Evolutionary conservation across 1,140 invertebrate species (phyloP), one percentile per base, ranked within the genome.

Genomic region (Brachionus calyciflorus): DNA sequence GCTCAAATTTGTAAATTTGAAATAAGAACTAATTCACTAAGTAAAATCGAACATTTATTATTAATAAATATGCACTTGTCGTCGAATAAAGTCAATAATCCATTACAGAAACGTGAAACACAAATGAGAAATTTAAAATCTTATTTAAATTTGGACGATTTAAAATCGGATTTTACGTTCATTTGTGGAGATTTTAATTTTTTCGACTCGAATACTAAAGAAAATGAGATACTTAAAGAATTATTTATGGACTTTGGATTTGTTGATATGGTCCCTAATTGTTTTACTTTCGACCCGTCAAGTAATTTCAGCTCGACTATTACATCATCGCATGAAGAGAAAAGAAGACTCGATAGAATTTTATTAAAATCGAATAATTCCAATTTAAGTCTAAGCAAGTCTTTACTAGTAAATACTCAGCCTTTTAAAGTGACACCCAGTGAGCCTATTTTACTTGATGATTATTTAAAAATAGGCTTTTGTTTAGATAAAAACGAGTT

Each of bases 121-220:
- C 69, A 73, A 48, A n/a, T 73, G 3, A 41, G 21, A 28, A 49
- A 17, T 24, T 73, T 73, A 55, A 73, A 21, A 51, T 24, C 21
- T 9, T 48, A 26, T 24, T 4, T n/a, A 12, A 28, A 57, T 28
- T 19, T 19, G 19, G 10, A 24, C 19, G 30, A 65, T 17, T 70
- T 24, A 21, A 10, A 55, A 26, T 6, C 26, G 17, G 69, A 73
- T 48, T 49, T 49, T 26, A 73, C 7, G 9, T 26, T 76, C 14
- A 49, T 76, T 14, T 19, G 33, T 40, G 70, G 70, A 40, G 70
- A 76, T 55, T 76, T 76, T 46, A 76, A 76, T 37, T 76, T 60
- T 41, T 44, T 21, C n/a, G 70, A 76, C 24, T 55, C 14, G 3
- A 40, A 37, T 24, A 9, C 9, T 5, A 19, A 76, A 55, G 70